Conservation (phyloP, 2,797 vertebrate genomes). For the Mastacembelus armatus region DNA sequence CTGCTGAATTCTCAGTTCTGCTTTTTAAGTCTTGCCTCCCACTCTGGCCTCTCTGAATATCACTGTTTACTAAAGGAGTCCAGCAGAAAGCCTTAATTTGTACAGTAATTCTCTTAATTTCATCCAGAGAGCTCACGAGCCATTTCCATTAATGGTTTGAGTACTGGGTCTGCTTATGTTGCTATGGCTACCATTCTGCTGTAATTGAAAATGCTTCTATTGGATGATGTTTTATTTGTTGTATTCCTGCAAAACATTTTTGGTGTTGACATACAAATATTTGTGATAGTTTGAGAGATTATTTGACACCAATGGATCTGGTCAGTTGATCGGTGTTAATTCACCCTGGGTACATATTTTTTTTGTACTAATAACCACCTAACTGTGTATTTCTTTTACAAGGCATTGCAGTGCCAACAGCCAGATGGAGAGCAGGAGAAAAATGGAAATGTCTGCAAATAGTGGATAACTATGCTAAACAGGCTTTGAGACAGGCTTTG, state of each 20-base stretch:
- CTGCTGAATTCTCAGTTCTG: not conserved
- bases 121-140: not conserved
- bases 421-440: not conserved
- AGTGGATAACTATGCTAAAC: not conserved
- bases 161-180: constrained; percentile 12
- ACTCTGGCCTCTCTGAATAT: not conserved
- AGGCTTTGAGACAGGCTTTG: not conserved
- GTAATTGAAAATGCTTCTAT: not conserved
- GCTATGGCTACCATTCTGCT: constrained; percentile 19
- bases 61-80: not conserved
- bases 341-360: not conserved
- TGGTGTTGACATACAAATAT: not conserved
- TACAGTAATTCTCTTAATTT: not conserved
- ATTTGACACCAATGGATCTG: not conserved
- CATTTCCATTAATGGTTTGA: not conserved
- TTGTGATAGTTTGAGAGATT: not conserved
- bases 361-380: not conserved
- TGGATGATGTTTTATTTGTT: too few species aligned
- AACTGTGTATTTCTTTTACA: not conserved
- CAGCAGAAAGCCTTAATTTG: not conserved
- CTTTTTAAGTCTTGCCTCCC: not conserved
- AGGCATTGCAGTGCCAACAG: not conserved
- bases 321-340: not conserved
- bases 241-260: not conserved
- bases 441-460: constrained; percentile 2